Base-by-base conservation (phyloP, 2,888 invertebrate genomes). In the Cantharis flavilabris region DNA sequence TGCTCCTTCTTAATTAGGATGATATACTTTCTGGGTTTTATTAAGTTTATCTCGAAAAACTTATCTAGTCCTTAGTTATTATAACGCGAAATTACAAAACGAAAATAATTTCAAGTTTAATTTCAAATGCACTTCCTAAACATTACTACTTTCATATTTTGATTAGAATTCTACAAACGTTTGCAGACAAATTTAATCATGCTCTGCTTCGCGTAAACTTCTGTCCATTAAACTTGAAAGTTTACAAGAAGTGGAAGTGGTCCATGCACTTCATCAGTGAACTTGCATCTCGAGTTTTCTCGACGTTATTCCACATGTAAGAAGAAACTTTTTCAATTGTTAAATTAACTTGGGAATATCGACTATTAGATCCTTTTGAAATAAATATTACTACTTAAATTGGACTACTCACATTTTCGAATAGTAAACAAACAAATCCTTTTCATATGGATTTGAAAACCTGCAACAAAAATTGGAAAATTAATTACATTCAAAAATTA, bases 231-330 rank as follows among this genome's bases (percentile, higher is more conserved):
- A 78, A 78, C 78, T 78, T 71, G 70, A 69, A 79, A 75, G 70
- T 76, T 79, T 64, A 72, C 76, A 76, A 79, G 79, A 79, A 76
- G 79, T 76, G 79, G 79, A 79, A 76, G 79, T 76, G 79, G 76
- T 79, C 79, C 74, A 49, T 76, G 74, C 72, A 79, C 70, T 72
- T 79, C 72, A 76, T 73, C 64, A 75, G 64, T 26, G 72, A 26
- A 76, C 71, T 73, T 76, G 70, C 76, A 78, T 71, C 70, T 72
- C 71, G 64, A 20, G 20, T 73, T 71, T 63, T 49, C 49, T n/a
- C n/a, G 49, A 49, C n/a, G n/a, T 49, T 49, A n/a, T 49, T 49
- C 49, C 49, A 49, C 67, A 78, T 69, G 70, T 72, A 72, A 65
- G 70, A 77, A 23, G 62, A 26, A 70, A 65, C 75, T 75, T 75